Percentiles rank a stretch among this genome's conserved stretches.
Conservation (phyloP, 2,888 invertebrate genomes). For the Junonia oenone region DNA sequence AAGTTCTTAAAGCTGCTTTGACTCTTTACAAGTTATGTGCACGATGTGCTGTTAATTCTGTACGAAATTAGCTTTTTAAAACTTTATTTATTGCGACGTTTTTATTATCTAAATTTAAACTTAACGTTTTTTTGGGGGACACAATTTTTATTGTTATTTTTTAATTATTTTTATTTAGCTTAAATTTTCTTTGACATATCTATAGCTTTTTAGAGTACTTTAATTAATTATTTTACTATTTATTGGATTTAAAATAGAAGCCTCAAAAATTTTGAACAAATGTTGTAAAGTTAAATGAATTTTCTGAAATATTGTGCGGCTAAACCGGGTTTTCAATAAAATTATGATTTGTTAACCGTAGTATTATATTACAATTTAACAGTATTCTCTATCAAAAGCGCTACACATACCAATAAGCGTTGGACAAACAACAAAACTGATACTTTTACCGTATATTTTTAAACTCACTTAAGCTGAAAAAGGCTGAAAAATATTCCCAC, state of each 20-base stretch:
- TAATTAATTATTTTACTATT: no score
- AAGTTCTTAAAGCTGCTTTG: conserved; percentile 15
- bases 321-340: no score
- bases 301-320: no score
- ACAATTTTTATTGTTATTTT: neutral
- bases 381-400: no score
- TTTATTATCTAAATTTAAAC: conserved; percentile 4
- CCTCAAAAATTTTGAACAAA: no score
- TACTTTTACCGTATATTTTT: conserved; percentile 10
- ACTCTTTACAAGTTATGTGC: conserved; percentile 5
- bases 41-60: neutral
- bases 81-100: neutral
- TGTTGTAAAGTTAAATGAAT: no score
- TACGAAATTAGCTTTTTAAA: neutral
- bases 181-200: no score
- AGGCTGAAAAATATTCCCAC: conserved; percentile 18
- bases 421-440: neutral
- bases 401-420: neutral
- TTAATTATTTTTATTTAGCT: neutral
- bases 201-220: no score
- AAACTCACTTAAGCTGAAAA: conserved; percentile 24
- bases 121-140: conserved; percentile 6
- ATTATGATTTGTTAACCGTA: no score
- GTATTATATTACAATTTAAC: no score
- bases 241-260: no score